Evolutionary conservation across 1,140 invertebrate species (phyloP), one percentile per base, ranked within the genome.

Genomic region (Prorops nasuta): DNA sequence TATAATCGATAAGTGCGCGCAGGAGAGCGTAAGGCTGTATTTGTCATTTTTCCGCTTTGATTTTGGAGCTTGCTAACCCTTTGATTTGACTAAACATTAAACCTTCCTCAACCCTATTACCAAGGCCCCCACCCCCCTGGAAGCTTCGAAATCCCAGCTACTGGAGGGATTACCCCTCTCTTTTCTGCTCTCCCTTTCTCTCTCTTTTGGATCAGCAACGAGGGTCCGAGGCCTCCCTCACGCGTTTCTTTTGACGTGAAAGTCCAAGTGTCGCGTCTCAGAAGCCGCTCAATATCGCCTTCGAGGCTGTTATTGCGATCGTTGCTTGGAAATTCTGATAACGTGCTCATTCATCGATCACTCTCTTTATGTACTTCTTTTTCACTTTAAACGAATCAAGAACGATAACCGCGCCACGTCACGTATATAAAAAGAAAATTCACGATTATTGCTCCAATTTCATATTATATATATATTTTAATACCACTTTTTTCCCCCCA

Each of bases 271-370:
- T 28, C 24, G 24, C 24, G 24, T 28, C 24, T 28, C 24, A 10
- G 24, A 6, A 10, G 4, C 10, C 24, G 24, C 24, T 28, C 24
- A 10, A 28, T 28, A 28, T 28, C 24, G 24, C 46, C 51, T 54
- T 49, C 56, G 35, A 58, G 44, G 51, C 57, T 60, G 55, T 60
- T 60, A 60, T 60, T 50, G 34, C 55, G 57, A 60, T 58, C 57
- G 57, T 60, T 60, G 57, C 57, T 54, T 58, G 44, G 57, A 58
- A 49, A 42, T 60, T 41, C 43, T 41, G 57, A 60, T 60, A 59
- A 45, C 47, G 41, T 38, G 21, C 21, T 32, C 52, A 31, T 44
- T 54, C 40, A 55, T 58, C 56, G 58, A 60, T 58, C 44, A 48
- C 34, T 42, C 24, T 50, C 31, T 28, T n/a, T n/a, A n/a, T n/a